Percentiles rank a stretch among this genome's conserved stretches.
Evolutionary conservation across 2,113 vertebrate species (phyloP).

Genomic region (Muntiacus muntjak): DNA sequence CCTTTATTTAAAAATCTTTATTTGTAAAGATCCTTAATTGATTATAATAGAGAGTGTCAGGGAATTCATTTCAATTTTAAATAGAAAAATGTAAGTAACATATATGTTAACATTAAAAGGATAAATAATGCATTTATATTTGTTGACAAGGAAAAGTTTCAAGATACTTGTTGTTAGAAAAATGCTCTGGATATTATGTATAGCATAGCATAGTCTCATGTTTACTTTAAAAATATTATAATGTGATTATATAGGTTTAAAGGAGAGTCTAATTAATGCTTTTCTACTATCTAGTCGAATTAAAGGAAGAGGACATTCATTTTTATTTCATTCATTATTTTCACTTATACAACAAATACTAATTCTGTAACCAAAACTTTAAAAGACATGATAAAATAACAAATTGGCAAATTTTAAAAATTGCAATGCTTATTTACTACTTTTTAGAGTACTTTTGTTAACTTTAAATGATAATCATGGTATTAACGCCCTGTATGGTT

Average conservation of each 20-base stretch:
- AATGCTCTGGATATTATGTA: background rate
- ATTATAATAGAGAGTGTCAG: background rate
- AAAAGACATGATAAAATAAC: background rate
- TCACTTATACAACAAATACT: background rate
- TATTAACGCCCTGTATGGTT: background rate
- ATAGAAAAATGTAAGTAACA: background rate
- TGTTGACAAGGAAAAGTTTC: background rate
- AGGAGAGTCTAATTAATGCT: background rate
- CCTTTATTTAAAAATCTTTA: background rate
- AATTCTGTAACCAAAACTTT: background rate
- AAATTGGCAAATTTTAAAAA: background rate
- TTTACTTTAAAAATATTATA: background rate
- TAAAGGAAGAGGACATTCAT: background rate
- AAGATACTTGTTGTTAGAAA: background rate
- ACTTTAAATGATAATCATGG: background rate
- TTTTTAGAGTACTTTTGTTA: conserved; percentile 18
- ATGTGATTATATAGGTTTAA: background rate
- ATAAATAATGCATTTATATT: background rate
- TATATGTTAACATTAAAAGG: background rate
- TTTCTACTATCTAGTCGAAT: background rate
- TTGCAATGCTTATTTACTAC: background rate
- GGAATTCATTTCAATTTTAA: background rate
- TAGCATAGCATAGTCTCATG: background rate
- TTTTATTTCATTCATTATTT: conserved; percentile 11
- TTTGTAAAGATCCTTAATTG: background rate